phyloP scores from a whole-genome alignment of 1,140 invertebrate genomes.

The Euschistus heros region DNA sequence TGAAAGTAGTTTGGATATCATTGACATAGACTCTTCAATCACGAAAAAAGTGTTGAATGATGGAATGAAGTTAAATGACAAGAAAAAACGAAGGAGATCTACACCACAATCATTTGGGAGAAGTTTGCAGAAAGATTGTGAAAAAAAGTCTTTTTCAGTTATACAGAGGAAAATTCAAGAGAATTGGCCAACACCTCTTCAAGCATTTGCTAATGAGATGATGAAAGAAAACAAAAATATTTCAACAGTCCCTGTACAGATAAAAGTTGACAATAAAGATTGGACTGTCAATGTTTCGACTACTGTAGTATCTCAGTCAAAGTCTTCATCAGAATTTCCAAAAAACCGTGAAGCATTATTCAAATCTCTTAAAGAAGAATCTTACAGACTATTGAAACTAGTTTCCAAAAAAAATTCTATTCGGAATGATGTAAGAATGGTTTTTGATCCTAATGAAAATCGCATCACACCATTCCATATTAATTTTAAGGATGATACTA shows the following conservation, averaged over 20 bases:
- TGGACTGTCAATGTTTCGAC: constrained; percentile 14
- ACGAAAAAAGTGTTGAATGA: background rate
- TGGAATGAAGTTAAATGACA: background rate
- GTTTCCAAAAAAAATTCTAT: constrained; percentile 1
- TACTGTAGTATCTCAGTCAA: background rate
- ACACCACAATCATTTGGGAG: background rate
- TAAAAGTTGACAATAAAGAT: background rate
- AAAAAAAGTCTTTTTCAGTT: background rate
- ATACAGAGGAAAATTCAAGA: background rate
- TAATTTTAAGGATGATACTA: background rate
- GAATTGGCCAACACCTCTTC: background rate
- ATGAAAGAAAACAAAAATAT: background rate
- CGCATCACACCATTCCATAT: background rate
- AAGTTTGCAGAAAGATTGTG: background rate
- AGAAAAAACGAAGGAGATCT: background rate
- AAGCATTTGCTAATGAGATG: constrained; percentile 1
- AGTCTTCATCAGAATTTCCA: background rate
- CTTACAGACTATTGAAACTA: background rate
- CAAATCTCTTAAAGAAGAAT: background rate
- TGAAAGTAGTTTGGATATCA: background rate
- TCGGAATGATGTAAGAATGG: background rate
- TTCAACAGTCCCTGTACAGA: constrained; percentile 1
- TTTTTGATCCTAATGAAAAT: background rate
- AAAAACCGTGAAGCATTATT: background rate
- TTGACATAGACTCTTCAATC: background rate